Evolutionary conservation across 2,888 invertebrate species (phyloP), one percentile per base, ranked within the genome.

Genomic region (Epirrhoe alternata): DNA sequence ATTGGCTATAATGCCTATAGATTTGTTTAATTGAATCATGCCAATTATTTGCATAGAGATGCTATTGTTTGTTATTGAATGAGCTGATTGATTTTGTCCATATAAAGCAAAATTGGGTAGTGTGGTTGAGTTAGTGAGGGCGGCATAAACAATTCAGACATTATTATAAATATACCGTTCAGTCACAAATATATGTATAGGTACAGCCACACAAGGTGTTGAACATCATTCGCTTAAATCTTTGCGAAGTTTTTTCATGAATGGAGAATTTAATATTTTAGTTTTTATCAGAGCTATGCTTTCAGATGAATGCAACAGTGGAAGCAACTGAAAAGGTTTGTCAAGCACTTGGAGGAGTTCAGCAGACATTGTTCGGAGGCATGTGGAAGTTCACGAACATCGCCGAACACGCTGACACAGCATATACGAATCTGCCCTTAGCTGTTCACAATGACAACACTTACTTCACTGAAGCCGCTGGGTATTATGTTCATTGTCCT

Each of bases 401-500:
- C 33, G 83, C 91, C 10, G 93, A 94, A 5, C 95, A 95, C 74
- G 94, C 94, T 0, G 97, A 97, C 77, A 96, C 96, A 0, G 96
- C 97, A 0, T 97, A 97, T 77, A 95, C 96, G 0, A 95, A 94
- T 59, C 86, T 95, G 3, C 94, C 94, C 14, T 87, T 97, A 0
- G 95, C 95, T 2, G 94, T 95, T 0, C 97, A 97, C 79, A 97
- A 95, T 3, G 97, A 97, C 79, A 96, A 95, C 61, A 97, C 97
- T 0, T 97, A 97, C 79, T 96, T 96, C 74, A 94, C 94, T 59
- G 95, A 96, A 82, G 95, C 97, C 0, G 95, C 96, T 55, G 97
- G 97, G 95, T 95, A 88, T 42, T 42, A 12, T 10, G 38, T 42
- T 42, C 12, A 4, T 42, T 1, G 12, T 12, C 12, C 12, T 12